phyloP scores from a whole-genome alignment of 2,113 vertebrate species.

The Hipposideros armiger region DNA sequence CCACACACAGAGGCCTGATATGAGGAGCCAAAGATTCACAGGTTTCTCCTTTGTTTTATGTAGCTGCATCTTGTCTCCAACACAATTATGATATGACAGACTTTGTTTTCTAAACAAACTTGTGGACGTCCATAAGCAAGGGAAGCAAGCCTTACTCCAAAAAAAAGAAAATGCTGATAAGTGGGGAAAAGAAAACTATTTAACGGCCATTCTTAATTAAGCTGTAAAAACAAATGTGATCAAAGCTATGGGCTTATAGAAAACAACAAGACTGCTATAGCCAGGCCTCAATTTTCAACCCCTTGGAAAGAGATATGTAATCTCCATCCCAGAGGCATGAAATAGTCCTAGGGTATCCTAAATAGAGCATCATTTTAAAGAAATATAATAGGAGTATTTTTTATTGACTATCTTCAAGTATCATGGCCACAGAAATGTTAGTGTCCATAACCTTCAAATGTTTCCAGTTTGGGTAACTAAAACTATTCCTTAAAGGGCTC shows the following conservation, averaged over 20 bases:
- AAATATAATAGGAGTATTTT: slow-evolving; percentile 58
- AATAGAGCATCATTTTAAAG: background rate
- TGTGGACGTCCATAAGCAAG: slow-evolving; percentile 81
- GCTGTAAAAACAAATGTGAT: slow-evolving; percentile 59
- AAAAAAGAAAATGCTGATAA: slow-evolving; percentile 85
- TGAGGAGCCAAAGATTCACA: background rate
- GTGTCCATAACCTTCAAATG: slow-evolving; percentile 55
- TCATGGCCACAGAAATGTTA: slow-evolving; percentile 44
- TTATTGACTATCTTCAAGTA: slow-evolving; percentile 54
- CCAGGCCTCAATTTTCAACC: background rate
- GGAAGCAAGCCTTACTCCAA: slow-evolving; percentile 80
- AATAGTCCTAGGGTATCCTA: background rate
- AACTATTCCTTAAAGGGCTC: slow-evolving; percentile 42
- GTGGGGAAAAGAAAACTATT: slow-evolving; percentile 83
- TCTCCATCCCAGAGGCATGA: background rate
- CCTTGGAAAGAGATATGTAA: background rate
- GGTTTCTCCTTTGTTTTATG: slow-evolving; percentile 57
- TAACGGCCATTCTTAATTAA: slow-evolving; percentile 80
- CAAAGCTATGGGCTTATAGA: background rate
- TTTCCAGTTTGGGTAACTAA: slow-evolving; percentile 57
- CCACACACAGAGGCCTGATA: slow-evolving; percentile 44
- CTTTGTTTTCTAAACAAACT: slow-evolving; percentile 87
- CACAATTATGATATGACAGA: slow-evolving; percentile 80
- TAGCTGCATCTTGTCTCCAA: slow-evolving; percentile 72
- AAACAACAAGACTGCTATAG: background rate